Percentiles rank a stretch among this genome's conserved stretches.
These are phyloP conservation scores for Nycticebus coucang DNA, from an alignment of 2,113 vertebrate species.

Conservation along the genomic window DNA sequence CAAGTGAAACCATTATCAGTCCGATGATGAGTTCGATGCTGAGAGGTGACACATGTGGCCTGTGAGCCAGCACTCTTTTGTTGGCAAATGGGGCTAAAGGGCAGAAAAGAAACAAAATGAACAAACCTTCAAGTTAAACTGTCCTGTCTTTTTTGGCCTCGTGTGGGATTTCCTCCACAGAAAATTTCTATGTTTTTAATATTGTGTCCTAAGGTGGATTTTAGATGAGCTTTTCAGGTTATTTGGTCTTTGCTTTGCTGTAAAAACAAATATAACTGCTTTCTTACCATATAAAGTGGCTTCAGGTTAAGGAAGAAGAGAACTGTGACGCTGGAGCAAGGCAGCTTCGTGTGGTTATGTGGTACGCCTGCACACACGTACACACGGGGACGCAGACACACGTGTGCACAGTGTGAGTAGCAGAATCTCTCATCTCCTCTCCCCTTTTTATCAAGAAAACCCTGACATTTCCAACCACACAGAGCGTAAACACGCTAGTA, in stretches of 20 bases:
- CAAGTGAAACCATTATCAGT: background rate
- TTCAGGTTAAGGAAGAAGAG: background rate
- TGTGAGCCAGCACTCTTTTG: background rate
- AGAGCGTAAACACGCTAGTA: background rate
- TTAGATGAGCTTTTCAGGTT: background rate
- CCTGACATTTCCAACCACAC: slow-evolving; percentile 3
- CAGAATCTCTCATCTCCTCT: background rate
- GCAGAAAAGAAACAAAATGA: background rate
- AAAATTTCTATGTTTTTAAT: background rate
- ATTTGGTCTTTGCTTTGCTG: background rate
- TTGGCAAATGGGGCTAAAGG: background rate
- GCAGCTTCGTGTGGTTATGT: background rate
- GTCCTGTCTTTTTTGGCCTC: background rate
- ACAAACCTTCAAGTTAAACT: background rate
- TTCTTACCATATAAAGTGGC: background rate
- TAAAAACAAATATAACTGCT: too few species aligned
- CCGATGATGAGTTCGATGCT: background rate
- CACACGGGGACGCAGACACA: background rate
- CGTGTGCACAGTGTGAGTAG: accelerated
- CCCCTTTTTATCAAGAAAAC: slow-evolving; percentile 19
- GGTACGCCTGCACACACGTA: accelerated
- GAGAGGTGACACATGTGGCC: too few species aligned
- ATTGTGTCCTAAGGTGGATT: background rate
- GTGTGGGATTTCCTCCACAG: background rate
- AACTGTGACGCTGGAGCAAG: background rate